A percentile compares a stretch with the other conserved stretches of the same genome.
Conservation (phyloP, 2,113 vertebrate species). For the Triplophysa dalaica region DNA sequence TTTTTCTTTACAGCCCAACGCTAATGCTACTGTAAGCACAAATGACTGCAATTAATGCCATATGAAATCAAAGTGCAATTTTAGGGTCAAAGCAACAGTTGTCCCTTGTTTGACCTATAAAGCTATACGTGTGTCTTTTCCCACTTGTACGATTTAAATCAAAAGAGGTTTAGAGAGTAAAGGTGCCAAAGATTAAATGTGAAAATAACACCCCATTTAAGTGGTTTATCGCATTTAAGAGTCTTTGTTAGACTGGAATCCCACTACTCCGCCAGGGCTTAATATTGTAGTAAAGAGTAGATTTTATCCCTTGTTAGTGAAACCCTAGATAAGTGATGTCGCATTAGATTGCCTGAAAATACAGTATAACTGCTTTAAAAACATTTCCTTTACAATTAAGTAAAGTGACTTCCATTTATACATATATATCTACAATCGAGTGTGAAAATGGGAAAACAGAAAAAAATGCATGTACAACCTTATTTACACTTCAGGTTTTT, state of each 20-base stretch:
- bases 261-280: background rate
- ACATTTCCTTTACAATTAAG: background rate
- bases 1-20: background rate
- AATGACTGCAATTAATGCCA: background rate
- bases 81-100: background rate
- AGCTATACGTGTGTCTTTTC: background rate
- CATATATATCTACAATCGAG: background rate
- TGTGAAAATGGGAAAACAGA: background rate
- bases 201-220: constrained; percentile 3
- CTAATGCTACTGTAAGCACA: background rate
- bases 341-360: too few relatives aligned
- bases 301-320: background rate
- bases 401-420: background rate
- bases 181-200: background rate
- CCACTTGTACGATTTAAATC: background rate
- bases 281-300: constrained; percentile 2
- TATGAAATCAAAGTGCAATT: background rate
- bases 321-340: background rate
- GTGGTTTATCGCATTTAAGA: background rate
- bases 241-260: background rate
- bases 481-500: constrained; percentile 24
- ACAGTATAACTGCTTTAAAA: background rate
- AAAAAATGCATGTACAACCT: constrained; percentile 15
- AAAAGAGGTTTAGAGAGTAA: background rate
- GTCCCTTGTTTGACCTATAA: background rate